Base-by-base conservation (phyloP, 2,797 vertebrate genomes). In the Nothura maculosa region DNA sequence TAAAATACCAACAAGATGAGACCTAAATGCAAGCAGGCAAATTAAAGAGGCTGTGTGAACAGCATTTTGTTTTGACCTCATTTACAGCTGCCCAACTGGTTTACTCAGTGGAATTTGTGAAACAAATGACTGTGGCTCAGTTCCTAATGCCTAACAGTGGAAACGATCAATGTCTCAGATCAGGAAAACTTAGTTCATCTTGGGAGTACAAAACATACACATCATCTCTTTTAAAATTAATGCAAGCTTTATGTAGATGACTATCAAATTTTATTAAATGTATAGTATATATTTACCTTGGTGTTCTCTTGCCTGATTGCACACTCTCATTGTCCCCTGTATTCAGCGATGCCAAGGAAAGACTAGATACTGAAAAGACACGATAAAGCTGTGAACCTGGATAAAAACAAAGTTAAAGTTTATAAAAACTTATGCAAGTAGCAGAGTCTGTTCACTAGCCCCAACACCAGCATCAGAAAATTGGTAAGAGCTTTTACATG, bases 361-460 rank as follows among this genome's bases (percentile, higher is more conserved):
- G 98, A 97, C 99, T 99, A 97, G 99, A 99, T 94, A 99, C 99
- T 99, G 98, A 98, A 99, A 98, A 98, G 96, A 99, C 97, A 99
- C 92, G 97, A 97, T 76, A 95, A 96, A 98, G 98, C 80, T 97
- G 97, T 98, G 98, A 99, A 98, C 98, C 98, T 98, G 97, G 95
- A 98, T 95, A 97, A 96, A 98, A 95, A 97, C 94, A 97, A 82
- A 95, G 94, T 98, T 90, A 72, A 84, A 82, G 86, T 94, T 97
- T 74, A 92, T 93, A 96, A 91, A 84, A 75, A 97, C 89, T 95
- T 88, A 89, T 68, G 98, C 94, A 97, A 68, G 85, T 81, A 92
- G 81, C 48, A 97, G 92, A 93, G 90, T 91, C 97, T 97, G 94
- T 93, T 97, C 95, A 79, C 96, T 89, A 93, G 86, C 68, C 36